These are phyloP conservation scores for Amphipyra berbera DNA, from an alignment of 2,888 invertebrate genomes.

Conservation along the genomic window DNA sequence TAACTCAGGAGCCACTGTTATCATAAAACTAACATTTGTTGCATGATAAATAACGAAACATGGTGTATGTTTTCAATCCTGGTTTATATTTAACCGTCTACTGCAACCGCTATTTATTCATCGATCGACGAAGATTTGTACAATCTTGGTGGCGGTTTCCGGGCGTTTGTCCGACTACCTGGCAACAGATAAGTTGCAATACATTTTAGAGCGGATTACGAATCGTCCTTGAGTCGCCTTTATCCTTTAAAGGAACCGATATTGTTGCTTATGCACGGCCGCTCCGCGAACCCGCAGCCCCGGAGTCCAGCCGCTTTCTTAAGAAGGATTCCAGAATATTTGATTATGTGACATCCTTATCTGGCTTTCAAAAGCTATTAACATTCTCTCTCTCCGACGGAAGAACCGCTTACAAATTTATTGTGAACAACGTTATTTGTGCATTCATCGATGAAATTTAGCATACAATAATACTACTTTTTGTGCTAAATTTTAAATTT, in stretches of 20 bases:
- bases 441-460: slow-evolving; percentile 61
- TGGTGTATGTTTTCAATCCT: slow-evolving; percentile 1
- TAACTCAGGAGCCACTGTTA: slow-evolving; percentile 34
- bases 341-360: slow-evolving; percentile 83
- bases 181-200: slow-evolving; percentile 70
- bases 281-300: slow-evolving; percentile 59
- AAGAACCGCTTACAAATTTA: slow-evolving; percentile 72
- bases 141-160: slow-evolving; percentile 54
- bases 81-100: slow-evolving; percentile 36
- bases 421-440: slow-evolving; percentile 66
- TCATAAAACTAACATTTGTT: slow-evolving; percentile 46
- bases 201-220: slow-evolving; percentile 78
- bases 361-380: slow-evolving; percentile 81
- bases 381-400: slow-evolving; percentile 71
- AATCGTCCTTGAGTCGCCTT: slow-evolving; percentile 79
- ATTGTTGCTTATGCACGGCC: slow-evolving; percentile 84
- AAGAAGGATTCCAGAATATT: slow-evolving; percentile 84
- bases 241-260: slow-evolving; percentile 84
- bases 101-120: slow-evolving; percentile 40
- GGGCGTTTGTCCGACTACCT: slow-evolving; percentile 61
- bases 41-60: slow-evolving; percentile 40
- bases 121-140: slow-evolving; percentile 53
- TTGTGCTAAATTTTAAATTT: slow-evolving; percentile 44
- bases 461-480: slow-evolving; percentile 56
- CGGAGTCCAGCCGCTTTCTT: slow-evolving; percentile 72